A percentile compares a stretch with the other conserved stretches of the same genome.
These are phyloP conservation scores for Tetramorium alpestre DNA, from an alignment of 1,140 invertebrate genomes.

Conservation along the genomic window DNA sequence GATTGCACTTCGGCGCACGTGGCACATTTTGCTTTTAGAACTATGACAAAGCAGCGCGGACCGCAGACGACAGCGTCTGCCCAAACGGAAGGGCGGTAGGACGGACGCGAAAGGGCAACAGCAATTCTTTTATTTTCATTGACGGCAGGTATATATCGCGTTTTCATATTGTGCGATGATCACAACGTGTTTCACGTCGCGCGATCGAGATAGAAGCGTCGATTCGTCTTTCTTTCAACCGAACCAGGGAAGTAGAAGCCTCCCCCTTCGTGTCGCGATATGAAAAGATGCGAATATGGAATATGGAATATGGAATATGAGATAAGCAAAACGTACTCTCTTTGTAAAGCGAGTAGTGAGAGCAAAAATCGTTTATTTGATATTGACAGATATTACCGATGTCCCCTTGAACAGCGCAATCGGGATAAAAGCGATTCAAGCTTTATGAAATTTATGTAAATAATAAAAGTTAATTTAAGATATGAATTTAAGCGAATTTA, in stretches of 20 bases:
- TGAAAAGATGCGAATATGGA: constrained; percentile 20
- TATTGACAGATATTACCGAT: constrained; percentile 37
- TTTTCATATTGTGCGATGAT: constrained; percentile 45
- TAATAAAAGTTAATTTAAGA: not conserved
- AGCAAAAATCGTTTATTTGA: constrained; percentile 7
- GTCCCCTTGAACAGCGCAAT: not conserved
- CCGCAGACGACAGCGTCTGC: constrained; percentile 31
- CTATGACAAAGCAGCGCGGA: constrained; percentile 22
- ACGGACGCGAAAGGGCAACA: constrained; percentile 36
- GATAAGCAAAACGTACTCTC: not conserved
- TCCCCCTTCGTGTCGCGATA: not conserved
- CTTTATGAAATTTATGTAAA: not conserved
- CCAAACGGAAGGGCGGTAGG: constrained; percentile 28
- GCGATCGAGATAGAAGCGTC: not conserved
- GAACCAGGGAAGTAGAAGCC: not conserved
- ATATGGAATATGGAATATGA: constrained; percentile 14
- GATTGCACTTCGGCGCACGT: constrained; percentile 32
- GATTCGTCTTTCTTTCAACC: constrained; percentile 11
- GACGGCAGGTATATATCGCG: constrained; percentile 2
- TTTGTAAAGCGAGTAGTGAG: not conserved
- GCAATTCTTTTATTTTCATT: constrained; percentile 35
- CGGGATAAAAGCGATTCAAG: not conserved
- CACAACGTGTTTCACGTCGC: not conserved
- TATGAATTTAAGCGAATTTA: not conserved
- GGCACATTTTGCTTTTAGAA: constrained; percentile 43